Evolutionary conservation across 35 echinoderm and acorn worm species (phyloP), one percentile per base, ranked within the genome.

Genomic region (Heliocidaris tuberculata): DNA sequence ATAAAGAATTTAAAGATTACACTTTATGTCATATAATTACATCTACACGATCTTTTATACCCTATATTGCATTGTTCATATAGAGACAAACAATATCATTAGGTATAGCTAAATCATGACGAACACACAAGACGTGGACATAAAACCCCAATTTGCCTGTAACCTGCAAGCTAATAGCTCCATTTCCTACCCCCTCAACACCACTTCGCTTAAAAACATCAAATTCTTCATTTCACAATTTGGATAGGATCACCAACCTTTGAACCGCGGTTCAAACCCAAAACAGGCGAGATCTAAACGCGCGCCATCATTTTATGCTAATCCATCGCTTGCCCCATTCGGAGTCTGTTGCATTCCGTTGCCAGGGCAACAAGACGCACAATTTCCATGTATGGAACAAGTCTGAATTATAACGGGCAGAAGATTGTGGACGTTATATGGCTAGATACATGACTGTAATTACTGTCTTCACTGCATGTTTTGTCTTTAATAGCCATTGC

Each of bases 301-400:
- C 65, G 65, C 21, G 65, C 65, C 65, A 78, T 78, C 65, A 78
- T 78, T 78, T 78, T 78, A 78, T 78, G 65, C 65, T 78, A 78
- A 78, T 78, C 65, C 65, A 78, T 21, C 65, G 21, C 19, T 78
- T 17, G 21, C 65, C 65, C 65, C 65, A 78, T 78, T 78, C 65
- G 65, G 65, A 78, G 65, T 78, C 27, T 78, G 65, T 78, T 78
- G 65, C 27, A 21, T 78, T 6, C 65, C 65, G 65, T 78, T 27
- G 17, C 21, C 65, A 78, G 3, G 17, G 65, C 65, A 78, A 78
- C 65, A 19, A 5, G 65, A 78, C 19, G 65, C 65, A 7, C 21
- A 78, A n/a, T 7, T 78, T 78, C 65, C 65, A 78, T 1, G 65
- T 24, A 19, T 78, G 65, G n/a, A 78, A 27, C 3, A 19, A n/a